These are phyloP conservation scores for Drosophila burlai DNA, from an alignment of 1,140 invertebrate species.

Conservation along the genomic window DNA sequence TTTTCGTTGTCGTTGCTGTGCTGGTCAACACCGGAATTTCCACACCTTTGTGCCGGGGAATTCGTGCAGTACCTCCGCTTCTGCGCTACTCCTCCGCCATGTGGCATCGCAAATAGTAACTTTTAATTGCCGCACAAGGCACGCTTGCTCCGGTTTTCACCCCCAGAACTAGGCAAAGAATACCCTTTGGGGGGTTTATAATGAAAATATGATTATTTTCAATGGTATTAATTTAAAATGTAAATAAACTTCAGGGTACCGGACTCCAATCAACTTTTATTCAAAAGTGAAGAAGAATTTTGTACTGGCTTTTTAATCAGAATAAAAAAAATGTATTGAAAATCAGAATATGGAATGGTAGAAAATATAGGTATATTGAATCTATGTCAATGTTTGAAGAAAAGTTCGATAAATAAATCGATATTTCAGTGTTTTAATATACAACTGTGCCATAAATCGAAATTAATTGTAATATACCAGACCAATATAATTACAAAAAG, in stretches of 20 bases:
- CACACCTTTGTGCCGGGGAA: conserved; percentile 37
- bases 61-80: conserved; percentile 12
- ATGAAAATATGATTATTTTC: neutral
- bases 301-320: too few relatives aligned
- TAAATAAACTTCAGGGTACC: too few relatives aligned
- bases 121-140: conserved; percentile 43
- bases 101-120: conserved; percentile 30
- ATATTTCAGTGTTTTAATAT: too few relatives aligned
- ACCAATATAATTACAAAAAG: too few relatives aligned
- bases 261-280: too few relatives aligned
- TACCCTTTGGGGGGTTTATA: neutral
- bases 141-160: neutral
- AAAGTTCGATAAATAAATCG: too few relatives aligned
- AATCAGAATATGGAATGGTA: too few relatives aligned
- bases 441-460: too few relatives aligned
- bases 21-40: conserved; percentile 25
- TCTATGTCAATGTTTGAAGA: too few relatives aligned
- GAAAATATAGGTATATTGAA: too few relatives aligned
- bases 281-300: too few relatives aligned
- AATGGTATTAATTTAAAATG: neutral
- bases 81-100: conserved; percentile 10
- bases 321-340: neutral
- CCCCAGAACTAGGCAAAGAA: neutral
- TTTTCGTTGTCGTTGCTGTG: conserved; percentile 1
- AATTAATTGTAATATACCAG: too few relatives aligned